Evolutionary conservation across 2,888 invertebrate species (phyloP), one percentile per base, ranked within the genome.

Genomic region (Drosophila flavopinicola): DNA sequence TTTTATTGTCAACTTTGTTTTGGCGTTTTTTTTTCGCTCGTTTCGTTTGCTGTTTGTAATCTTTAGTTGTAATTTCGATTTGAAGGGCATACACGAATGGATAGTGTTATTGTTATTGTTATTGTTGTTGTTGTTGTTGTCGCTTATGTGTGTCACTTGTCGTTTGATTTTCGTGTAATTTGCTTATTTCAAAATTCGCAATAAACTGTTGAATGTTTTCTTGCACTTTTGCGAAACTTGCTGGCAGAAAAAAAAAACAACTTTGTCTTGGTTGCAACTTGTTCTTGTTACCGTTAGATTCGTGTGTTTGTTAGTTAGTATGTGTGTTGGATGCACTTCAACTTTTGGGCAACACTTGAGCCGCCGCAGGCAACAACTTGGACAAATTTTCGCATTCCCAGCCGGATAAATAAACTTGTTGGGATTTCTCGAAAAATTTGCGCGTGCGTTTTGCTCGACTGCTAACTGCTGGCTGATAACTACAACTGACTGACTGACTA

Each of bases 381-480:
- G 58, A 67, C 69, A 71, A 75, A 58, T 71, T 71, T 71, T 71
- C 71, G 71, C 71, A 71, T 75, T 69, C 75, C 75, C 70, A 57
- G 37, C 48, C 56, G 72, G 45, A 65, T 41, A 45, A 33, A 57
- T 23, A 53, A 69, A 66, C 59, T 65, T 70, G 59, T 72, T 70
- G 65, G 49, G 66, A 71, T 71, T 65, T 71, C 37, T 75, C 76
- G 76, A 58, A 54, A 63, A 61, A 44, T 60, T 61, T 47, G 39
- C 61, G 25, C 66, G 51, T 67, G 49, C 66, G 56, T 67, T 65
- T 69, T 49, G 23, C 51, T 57, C 38, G 53, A 52, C 20, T 33
- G 10, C 45, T 60, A 52, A 29, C 32, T 45, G 33, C 44, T 52
- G 44, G 25, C 15, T 45, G 25, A 41, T 20, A 20, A 20, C 20